Percentiles rank a stretch among this genome's conserved stretches.
Evolutionary conservation across 2,888 invertebrate species (phyloP).

Genomic region (Buathra laborator): DNA sequence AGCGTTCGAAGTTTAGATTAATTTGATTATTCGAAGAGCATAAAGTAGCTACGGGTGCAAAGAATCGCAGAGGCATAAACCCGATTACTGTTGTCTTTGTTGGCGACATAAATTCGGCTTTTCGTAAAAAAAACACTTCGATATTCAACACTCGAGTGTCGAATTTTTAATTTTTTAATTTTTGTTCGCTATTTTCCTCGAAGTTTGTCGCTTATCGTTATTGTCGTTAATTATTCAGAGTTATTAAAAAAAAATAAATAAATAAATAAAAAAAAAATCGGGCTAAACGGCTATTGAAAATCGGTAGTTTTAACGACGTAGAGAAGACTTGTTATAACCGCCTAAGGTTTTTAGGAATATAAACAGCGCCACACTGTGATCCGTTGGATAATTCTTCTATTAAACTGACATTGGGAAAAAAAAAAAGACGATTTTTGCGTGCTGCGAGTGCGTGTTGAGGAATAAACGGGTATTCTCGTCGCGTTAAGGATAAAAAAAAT

Average conservation of each 20-base stretch:
- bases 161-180: neutral
- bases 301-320: slow-evolving; percentile 76
- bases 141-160: neutral
- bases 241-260: slow-evolving; percentile 51
- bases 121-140: slow-evolving; percentile 48
- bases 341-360: slow-evolving; percentile 77
- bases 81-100: slow-evolving; percentile 33
- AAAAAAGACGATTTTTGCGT: slow-evolving; percentile 26
- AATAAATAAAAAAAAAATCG: slow-evolving; percentile 25
- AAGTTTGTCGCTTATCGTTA: slow-evolving; percentile 32
- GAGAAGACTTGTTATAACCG: slow-evolving; percentile 74
- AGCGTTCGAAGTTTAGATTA: slow-evolving; percentile 71
- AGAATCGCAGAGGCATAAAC: neutral
- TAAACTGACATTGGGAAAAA: slow-evolving; percentile 39
- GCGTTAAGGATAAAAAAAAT: neutral
- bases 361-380: slow-evolving; percentile 66
- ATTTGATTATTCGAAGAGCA: slow-evolving; percentile 70
- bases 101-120: slow-evolving; percentile 26
- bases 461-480: neutral
- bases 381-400: slow-evolving; percentile 61
- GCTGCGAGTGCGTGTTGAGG: slow-evolving; percentile 5
- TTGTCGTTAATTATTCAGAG: slow-evolving; percentile 65
- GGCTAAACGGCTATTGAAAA: neutral
- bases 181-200: neutral
- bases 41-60: slow-evolving; percentile 70